These are phyloP conservation scores for Lepidostoma basale DNA, from an alignment of 1,140 invertebrate genomes.

Conservation along the genomic window DNA sequence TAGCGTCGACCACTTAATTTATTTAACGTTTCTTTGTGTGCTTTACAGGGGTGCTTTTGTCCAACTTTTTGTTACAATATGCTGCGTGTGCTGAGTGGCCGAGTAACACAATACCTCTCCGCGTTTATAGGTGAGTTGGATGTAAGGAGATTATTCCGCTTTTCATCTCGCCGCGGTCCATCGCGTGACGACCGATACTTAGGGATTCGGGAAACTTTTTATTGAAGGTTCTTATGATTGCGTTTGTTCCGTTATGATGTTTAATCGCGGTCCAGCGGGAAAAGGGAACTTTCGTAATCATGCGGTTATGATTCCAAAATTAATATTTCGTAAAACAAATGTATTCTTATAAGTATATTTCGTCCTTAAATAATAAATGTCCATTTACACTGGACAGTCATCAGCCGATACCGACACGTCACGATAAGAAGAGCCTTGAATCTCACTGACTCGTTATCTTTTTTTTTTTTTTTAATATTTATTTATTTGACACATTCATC, in stretches of 20 bases:
- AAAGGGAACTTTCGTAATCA: not conserved
- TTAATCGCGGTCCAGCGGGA: not conserved
- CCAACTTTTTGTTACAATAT: constrained; percentile 12
- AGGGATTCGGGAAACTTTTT: not conserved
- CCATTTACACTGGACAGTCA: no score
- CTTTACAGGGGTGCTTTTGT: constrained; percentile 12
- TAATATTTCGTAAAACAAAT: no score
- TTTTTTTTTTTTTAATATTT: no score
- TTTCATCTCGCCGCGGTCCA: not conserved
- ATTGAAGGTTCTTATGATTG: not conserved
- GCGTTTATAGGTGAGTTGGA: constrained; percentile 20
- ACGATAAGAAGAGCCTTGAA: no score
- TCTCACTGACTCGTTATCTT: no score
- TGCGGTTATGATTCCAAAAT: no score
- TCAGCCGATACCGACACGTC: no score
- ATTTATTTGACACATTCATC: no score
- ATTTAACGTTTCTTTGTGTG: constrained; percentile 10
- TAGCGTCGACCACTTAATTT: not conserved
- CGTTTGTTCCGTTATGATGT: not conserved
- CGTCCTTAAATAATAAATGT: no score
- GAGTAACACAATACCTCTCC: constrained; percentile 18
- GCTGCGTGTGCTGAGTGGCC: constrained; percentile 15
- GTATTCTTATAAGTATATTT: no score
- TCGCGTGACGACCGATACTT: constrained; percentile 13
- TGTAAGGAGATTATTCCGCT: not conserved